Evolutionary conservation across 2,797 vertebrate species (phyloP).

Genomic region (Tragelaphus eurycerus): DNA sequence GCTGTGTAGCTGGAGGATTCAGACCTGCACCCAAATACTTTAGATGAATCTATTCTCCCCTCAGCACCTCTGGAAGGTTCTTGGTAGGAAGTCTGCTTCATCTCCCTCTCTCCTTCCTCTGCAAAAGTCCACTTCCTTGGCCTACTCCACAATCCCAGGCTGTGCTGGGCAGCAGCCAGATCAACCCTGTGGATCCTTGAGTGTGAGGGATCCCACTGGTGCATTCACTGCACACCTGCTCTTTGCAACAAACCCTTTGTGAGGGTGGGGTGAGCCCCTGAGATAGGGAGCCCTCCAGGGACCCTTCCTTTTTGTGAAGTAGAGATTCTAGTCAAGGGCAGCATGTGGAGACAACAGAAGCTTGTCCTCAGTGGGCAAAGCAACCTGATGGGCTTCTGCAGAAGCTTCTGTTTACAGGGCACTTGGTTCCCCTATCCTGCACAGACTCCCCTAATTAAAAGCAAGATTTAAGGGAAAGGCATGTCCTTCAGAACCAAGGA

Average conservation of each 20-base stretch:
- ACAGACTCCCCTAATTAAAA: neutral
- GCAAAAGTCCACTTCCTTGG: neutral
- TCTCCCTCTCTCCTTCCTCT: neutral
- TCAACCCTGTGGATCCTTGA: neutral
- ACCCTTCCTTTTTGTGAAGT: neutral
- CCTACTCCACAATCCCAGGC: neutral
- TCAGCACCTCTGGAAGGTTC: neutral
- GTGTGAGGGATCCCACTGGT: accelerated
- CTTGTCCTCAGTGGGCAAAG: neutral
- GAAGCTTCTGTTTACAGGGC: neutral
- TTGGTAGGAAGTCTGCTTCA: neutral
- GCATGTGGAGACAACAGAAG: neutral
- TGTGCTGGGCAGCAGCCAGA: neutral
- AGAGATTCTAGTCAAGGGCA: neutral
- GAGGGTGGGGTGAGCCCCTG: too few relatives aligned
- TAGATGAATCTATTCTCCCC: too few relatives aligned
- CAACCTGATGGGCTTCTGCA: neutral
- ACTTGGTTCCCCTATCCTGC: neutral
- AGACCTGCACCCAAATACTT: accelerated
- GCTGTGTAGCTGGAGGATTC: accelerated
- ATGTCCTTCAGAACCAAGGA: slow-evolving; percentile 10
- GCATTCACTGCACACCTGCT: accelerated
- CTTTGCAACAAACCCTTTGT: neutral
- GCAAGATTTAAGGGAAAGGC: neutral
- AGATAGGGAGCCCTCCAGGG: neutral